Evolutionary conservation across 2,113 vertebrate species (phyloP).

Genomic region (Naja naja): DNA sequence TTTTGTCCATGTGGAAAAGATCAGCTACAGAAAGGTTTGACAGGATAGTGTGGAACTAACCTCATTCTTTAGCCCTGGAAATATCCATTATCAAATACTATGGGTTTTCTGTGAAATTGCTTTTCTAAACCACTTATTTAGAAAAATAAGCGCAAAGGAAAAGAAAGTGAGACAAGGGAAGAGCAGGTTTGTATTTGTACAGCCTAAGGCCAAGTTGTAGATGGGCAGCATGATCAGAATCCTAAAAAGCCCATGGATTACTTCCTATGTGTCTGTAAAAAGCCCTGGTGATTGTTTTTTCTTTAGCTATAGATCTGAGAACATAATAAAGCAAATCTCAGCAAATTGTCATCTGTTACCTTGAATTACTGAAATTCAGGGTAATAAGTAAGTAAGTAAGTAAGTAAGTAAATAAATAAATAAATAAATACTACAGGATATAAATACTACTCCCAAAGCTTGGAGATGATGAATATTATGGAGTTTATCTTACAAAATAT

Average conservation of each 20-base stretch:
- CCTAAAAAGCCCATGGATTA: not conserved
- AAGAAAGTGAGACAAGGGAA: not conserved
- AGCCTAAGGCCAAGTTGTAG: not conserved
- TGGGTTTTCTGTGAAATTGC: not conserved
- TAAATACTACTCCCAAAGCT: not conserved
- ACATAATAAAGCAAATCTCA: not conserved
- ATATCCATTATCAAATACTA: not conserved
- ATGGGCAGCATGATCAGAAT: not conserved
- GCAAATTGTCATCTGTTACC: not conserved
- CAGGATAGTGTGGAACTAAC: not conserved
- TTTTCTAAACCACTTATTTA: not conserved
- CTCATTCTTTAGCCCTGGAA: not conserved
- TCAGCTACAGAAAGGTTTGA: not conserved
- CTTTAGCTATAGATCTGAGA: not conserved
- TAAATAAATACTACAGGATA: not conserved
- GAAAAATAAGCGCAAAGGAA: not conserved
- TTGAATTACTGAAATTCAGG: not conserved
- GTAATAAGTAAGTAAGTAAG: too few relatives aligned
- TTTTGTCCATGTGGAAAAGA: not conserved
- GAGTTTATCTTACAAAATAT: not conserved
- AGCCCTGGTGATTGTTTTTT: not conserved
- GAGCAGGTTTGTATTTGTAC: not conserved
- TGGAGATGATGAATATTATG: not conserved
- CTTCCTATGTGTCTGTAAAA: not conserved
- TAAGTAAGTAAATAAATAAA: too few relatives aligned